Percentiles rank a stretch among this genome's conserved stretches.
Conservation (phyloP, 2,113 vertebrate genomes). For the Apteryx owenii region DNA sequence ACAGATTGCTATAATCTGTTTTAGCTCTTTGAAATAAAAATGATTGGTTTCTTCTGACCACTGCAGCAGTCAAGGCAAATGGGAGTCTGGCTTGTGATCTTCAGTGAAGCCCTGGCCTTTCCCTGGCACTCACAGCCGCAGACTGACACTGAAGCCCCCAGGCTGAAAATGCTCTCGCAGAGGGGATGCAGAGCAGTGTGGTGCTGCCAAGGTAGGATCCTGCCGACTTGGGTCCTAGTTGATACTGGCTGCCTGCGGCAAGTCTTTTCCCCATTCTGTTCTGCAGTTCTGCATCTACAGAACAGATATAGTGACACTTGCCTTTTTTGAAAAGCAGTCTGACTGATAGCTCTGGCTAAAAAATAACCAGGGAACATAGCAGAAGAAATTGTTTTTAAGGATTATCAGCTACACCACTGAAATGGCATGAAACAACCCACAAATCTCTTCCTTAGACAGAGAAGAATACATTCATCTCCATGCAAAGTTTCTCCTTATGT, state of each 20-base stretch:
- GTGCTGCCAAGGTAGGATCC: neutral
- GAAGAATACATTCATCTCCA: conserved; percentile 3
- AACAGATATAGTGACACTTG: neutral
- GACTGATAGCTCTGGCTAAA: conserved; percentile 20
- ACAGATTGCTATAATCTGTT: neutral
- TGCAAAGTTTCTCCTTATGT: neutral
- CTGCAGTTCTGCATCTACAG: neutral
- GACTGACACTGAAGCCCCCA: neutral
- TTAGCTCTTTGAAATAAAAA: neutral
- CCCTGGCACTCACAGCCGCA: neutral
- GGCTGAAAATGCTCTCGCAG: neutral
- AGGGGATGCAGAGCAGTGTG: rapidly evolving
- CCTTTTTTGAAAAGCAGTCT: neutral
- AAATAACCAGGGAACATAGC: neutral
- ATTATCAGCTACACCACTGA: neutral
- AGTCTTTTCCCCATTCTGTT: neutral
- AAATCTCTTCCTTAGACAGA: neutral
- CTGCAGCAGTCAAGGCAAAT: neutral
- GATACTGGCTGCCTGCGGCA: neutral
- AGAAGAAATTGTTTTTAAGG: neutral
- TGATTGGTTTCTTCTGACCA: neutral
- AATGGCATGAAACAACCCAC: conserved; percentile 47
- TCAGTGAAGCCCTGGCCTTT: rapidly evolving
- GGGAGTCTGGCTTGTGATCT: neutral
- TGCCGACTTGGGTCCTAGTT: neutral